Conservation (phyloP, 2,113 vertebrate genomes). For the Cyphomyrus plagiostoma region DNA sequence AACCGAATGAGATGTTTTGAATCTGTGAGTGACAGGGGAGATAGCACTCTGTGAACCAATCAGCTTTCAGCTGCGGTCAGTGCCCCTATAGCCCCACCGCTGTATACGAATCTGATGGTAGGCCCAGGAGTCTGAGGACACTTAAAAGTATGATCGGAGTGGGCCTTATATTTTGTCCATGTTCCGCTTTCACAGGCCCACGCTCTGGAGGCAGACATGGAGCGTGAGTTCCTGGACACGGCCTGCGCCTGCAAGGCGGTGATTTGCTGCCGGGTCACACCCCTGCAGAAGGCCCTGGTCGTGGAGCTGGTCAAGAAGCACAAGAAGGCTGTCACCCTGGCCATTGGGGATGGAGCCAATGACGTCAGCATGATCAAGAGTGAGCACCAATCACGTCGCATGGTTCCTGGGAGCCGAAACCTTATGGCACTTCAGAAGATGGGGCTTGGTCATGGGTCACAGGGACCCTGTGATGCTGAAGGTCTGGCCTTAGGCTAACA, state of each 20-base stretch:
- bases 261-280: slow-evolving; percentile 91
- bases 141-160: not conserved
- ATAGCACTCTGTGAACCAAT: not conserved
- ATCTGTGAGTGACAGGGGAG: not conserved
- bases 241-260: slow-evolving; percentile 83
- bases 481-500: not conserved
- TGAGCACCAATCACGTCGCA: slow-evolving; percentile 49
- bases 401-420: not conserved
- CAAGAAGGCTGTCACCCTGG: slow-evolving; percentile 87
- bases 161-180: not conserved
- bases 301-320: slow-evolving; percentile 90
- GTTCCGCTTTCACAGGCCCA: slow-evolving; percentile 65
- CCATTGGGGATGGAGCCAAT: slow-evolving; percentile 87
- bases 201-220: slow-evolving; percentile 87
- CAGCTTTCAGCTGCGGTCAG: not conserved
- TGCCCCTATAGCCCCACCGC: not conserved
- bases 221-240: slow-evolving; percentile 80
- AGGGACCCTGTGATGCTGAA: not conserved
- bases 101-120: not conserved
- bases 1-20: not conserved
- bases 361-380: slow-evolving; percentile 98
- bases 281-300: slow-evolving; percentile 90
- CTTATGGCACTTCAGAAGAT: not conserved
- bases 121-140: not conserved
- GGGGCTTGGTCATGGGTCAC: not conserved